Conservation (phyloP, 2,797 vertebrate genomes). For the Gallinago solitaria region DNA sequence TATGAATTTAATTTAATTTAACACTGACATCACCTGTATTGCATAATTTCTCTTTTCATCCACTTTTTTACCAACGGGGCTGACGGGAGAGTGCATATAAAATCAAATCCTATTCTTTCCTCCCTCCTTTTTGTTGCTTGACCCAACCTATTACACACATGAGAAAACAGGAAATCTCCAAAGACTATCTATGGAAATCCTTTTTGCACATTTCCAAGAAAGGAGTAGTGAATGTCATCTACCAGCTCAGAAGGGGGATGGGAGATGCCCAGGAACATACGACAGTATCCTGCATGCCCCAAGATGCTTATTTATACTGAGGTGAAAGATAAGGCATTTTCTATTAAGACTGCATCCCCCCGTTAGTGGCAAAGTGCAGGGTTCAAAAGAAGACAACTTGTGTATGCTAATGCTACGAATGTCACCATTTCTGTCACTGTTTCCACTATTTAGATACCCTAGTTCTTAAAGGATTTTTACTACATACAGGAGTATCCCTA, state of each 20-base stretch:
- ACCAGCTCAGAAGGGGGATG: constrained; percentile 39
- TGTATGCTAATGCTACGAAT: neutral
- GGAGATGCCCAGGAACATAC: neutral
- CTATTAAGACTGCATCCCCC: neutral
- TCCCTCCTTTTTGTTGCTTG: constrained; percentile 59
- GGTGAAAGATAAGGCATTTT: neutral
- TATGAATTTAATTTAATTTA: constrained; percentile 73
- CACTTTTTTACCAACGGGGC: neutral
- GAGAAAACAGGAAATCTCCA: constrained; percentile 77
- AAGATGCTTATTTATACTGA: neutral
- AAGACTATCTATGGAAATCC: constrained; percentile 76
- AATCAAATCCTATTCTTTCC: constrained; percentile 61
- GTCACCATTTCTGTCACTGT: neutral
- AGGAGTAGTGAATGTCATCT: constrained; percentile 68
- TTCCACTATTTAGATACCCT: neutral
- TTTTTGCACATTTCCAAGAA: constrained; percentile 75
- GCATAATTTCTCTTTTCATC: constrained; percentile 52
- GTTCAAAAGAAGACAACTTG: neutral
- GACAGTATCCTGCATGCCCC: neutral
- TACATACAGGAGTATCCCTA: neutral
- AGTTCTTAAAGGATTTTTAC: neutral
- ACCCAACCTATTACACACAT: constrained; percentile 79
- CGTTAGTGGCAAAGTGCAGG: neutral
- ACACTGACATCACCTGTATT: constrained; percentile 47
- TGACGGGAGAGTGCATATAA: constrained; percentile 44